Percentiles rank a stretch among this genome's conserved stretches.
These are phyloP conservation scores for human DNA, from an alignment of 2,113 vertebrate species.

Conservation along the genomic window GRCh38 chr1:145843001-145843500, in stretches of 20 bases:
- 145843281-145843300: not conserved
- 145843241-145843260: not conserved
- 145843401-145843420: not conserved
- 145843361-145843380: slow-evolving; percentile 36
- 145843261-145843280: not conserved
- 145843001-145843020: too few relatives aligned
- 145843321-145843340: not conserved
- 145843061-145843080: not conserved
- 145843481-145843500: not conserved
- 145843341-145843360: not conserved
- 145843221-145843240: not conserved
- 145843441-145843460: not conserved
- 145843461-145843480: not conserved
- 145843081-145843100: not conserved
- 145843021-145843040: too few relatives aligned
- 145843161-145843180: not conserved
- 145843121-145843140: not conserved
- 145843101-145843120: not conserved
- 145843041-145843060: not conserved
- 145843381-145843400: not conserved
- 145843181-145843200: not conserved
- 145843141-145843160: not conserved
- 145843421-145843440: not conserved
- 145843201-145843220: slow-evolving; percentile 23
- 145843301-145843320: not conserved